A percentile compares a stretch with the other conserved stretches of the same genome.
Conservation (phyloP, 2,797 vertebrate genomes). For the Pteronotus mesoamericanus region DNA sequence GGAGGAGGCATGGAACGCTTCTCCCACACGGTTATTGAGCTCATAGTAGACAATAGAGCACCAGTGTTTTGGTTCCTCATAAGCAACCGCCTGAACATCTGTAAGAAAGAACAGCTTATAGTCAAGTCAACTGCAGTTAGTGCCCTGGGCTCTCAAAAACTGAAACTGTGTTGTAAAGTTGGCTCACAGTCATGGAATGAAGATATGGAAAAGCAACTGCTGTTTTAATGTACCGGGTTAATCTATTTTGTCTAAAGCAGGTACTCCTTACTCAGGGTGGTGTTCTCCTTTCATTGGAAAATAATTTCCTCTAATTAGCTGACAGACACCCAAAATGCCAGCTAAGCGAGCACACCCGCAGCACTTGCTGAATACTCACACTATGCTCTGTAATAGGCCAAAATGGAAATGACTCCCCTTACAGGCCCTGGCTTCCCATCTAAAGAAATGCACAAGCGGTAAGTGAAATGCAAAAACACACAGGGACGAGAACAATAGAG, state of each 20-base stretch:
- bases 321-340: background rate
- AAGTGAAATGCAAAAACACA: conserved; percentile 31
- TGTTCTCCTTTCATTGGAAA: background rate
- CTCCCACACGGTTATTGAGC: conserved; percentile 97
- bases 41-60: conserved; percentile 99
- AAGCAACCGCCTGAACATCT: conserved; percentile 98
- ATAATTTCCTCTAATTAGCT: background rate
- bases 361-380: background rate
- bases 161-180: background rate
- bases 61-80: conserved; percentile 98
- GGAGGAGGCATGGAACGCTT: conserved; percentile 97
- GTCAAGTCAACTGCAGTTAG: background rate
- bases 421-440: background rate
- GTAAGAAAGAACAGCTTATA: conserved; percentile 72
- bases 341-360: background rate
- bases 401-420: background rate
- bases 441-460: background rate
- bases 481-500: background rate
- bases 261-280: background rate
- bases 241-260: background rate
- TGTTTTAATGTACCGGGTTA: background rate
- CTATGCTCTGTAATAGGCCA: background rate
- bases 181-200: conserved; percentile 24
- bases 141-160: background rate
- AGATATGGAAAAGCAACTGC: background rate